Percentiles rank a stretch among this genome's conserved stretches.
Evolutionary conservation across 1,140 invertebrate genomes (phyloP).

Genomic region (Drosophila murphyi): DNA sequence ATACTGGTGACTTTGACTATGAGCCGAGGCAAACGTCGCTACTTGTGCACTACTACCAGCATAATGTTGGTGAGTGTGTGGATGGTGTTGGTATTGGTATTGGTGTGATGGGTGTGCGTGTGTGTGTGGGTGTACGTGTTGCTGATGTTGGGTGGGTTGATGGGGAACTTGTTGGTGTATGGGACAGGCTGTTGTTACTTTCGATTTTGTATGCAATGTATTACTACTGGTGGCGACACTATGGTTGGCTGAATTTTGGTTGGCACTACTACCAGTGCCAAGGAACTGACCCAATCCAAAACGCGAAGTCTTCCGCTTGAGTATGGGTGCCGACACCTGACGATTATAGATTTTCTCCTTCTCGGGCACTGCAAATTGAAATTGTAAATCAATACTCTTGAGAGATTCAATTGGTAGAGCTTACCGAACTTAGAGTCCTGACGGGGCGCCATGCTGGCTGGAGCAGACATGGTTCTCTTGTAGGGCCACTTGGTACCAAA

Average conservation of each 20-base stretch:
- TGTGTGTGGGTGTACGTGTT: constrained; percentile 24
- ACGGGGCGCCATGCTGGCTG: constrained; percentile 91
- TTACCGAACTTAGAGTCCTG: constrained; percentile 91
- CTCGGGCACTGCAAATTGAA: constrained; percentile 85
- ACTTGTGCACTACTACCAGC: constrained; percentile 78
- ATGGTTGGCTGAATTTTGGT: constrained; percentile 78
- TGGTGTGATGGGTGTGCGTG: constrained; percentile 29
- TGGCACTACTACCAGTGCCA: constrained; percentile 82
- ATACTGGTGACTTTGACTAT: constrained; percentile 84
- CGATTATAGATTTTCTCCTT: constrained; percentile 96
- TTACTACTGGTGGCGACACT: constrained; percentile 63
- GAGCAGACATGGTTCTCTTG: constrained; percentile 96
- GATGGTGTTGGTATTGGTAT: constrained; percentile 43
- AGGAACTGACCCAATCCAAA: constrained; percentile 95
- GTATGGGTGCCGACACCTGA: constrained; percentile 94
- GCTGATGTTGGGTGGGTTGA: constrained; percentile 48
- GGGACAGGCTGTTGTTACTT: constrained; percentile 68
- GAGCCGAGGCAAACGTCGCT: constrained; percentile 79
- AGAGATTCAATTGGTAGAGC: neutral
- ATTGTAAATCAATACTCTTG: neutral
- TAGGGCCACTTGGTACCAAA: constrained; percentile 97
- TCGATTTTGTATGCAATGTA: constrained; percentile 60
- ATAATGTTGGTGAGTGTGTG: constrained; percentile 42
- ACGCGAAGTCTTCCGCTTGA: constrained; percentile 95
- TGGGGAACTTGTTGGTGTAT: constrained; percentile 70